These are phyloP conservation scores for Syndactyla subalaris DNA, from an alignment of 2,797 vertebrate species.

Conservation along the genomic window DNA sequence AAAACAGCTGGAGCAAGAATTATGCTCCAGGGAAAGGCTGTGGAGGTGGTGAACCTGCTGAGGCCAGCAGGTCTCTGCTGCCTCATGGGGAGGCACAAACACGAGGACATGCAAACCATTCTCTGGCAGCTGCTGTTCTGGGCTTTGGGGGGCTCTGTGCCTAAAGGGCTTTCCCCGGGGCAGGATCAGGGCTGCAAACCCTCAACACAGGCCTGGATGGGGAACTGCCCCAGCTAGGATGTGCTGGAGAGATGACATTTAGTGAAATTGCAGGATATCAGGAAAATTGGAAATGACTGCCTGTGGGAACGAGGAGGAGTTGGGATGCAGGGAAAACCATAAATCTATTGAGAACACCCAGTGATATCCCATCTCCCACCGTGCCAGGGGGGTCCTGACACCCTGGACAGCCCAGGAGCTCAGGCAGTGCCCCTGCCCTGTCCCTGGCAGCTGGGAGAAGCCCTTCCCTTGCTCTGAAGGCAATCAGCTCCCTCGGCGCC, in stretches of 20 bases:
- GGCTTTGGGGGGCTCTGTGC: fast-evolving
- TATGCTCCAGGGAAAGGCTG: not conserved
- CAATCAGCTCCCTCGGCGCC: not conserved
- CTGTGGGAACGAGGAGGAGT: not conserved
- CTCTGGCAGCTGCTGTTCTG: not conserved
- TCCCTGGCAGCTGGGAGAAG: not conserved
- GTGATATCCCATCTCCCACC: not conserved
- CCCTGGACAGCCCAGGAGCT: not conserved
- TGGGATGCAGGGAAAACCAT: fast-evolving
- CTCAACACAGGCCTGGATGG: too few relatives aligned
- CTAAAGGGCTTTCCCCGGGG: not conserved
- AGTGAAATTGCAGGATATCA: fast-evolving
- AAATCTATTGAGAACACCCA: fast-evolving
- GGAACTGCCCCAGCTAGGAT: not conserved
- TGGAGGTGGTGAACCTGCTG: not conserved
- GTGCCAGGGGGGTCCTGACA: fast-evolving
- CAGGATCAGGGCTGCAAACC: not conserved
- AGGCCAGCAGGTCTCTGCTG: not conserved
- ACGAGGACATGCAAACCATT: fast-evolving
- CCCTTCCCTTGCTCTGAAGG: not conserved
- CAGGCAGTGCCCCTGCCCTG: fast-evolving
- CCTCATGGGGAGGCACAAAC: fast-evolving
- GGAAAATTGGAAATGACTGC: not conserved
- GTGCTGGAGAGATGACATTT: fast-evolving
- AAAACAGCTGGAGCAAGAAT: not conserved